These are phyloP conservation scores for Ranitomeya imitator DNA, from an alignment of 2,113 vertebrate genomes.

Conservation along the genomic window DNA sequence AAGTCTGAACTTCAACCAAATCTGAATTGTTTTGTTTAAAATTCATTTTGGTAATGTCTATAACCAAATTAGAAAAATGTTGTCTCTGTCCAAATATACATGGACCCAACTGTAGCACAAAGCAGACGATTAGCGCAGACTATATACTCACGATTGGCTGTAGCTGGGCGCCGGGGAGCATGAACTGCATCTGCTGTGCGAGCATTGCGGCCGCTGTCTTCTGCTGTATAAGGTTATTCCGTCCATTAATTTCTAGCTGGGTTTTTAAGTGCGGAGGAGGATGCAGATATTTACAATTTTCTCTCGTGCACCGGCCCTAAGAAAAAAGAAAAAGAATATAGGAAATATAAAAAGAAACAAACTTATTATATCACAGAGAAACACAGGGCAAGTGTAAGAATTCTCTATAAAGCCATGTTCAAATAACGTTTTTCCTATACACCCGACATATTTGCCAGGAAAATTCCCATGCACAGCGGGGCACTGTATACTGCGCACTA, in stretches of 20 bases:
- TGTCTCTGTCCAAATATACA: too few relatives aligned
- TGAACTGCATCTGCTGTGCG: constrained; percentile 97
- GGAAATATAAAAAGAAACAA: background rate
- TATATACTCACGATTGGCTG: constrained; percentile 86
- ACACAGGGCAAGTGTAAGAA: background rate
- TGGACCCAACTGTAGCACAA: too few relatives aligned
- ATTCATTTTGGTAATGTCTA: too few relatives aligned
- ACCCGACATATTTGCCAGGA: too few relatives aligned
- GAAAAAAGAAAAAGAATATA: constrained; percentile 8
- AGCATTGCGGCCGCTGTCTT: constrained; percentile 96
- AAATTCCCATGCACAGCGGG: too few relatives aligned
- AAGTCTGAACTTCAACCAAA: too few relatives aligned
- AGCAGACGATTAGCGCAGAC: background rate
- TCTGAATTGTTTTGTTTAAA: too few relatives aligned
- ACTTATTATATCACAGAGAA: background rate
- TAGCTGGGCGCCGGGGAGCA: constrained; percentile 90
- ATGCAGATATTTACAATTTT: constrained; percentile 98
- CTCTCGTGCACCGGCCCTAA: constrained; percentile 92
- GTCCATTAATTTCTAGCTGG: constrained; percentile 96
- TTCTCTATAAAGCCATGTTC: too few relatives aligned
- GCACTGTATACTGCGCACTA: too few relatives aligned
- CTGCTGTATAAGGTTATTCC: constrained; percentile 98
- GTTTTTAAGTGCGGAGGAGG: constrained; percentile 97
- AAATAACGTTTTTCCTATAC: too few relatives aligned
- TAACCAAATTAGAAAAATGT: too few relatives aligned